Percentiles rank a stretch among this genome's conserved stretches.
Conservation (phyloP, 2,113 vertebrate species). For the Fulica atra region DNA sequence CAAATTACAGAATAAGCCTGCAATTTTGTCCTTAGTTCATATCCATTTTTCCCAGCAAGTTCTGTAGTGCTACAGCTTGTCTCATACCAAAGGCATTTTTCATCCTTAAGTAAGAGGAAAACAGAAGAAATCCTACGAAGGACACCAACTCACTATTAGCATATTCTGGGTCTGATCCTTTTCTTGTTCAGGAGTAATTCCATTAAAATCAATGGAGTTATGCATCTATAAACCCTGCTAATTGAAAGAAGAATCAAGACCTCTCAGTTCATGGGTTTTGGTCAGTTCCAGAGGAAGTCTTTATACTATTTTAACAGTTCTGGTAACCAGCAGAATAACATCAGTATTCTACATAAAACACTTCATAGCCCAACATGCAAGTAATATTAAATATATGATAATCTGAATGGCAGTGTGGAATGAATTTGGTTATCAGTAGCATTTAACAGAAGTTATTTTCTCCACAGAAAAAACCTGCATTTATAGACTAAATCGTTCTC, state of each 20-base stretch:
- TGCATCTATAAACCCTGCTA: neutral
- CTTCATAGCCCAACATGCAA: constrained; percentile 10
- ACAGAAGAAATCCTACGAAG: neutral
- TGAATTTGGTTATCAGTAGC: neutral
- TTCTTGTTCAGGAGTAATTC: constrained; percentile 5
- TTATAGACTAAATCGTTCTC: neutral
- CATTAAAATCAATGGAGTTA: constrained; percentile 47
- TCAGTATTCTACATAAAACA: neutral
- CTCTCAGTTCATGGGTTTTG: neutral
- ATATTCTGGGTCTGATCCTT: neutral
- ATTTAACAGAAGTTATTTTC: neutral
- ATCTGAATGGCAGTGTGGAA: neutral
- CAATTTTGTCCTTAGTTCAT: neutral
- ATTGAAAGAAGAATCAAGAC: constrained; percentile 11
- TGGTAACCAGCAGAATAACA: neutral
- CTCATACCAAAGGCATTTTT: neutral
- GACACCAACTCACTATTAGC: neutral
- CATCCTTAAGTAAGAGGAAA: neutral
- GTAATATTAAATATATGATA: neutral
- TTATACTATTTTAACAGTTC: neutral
- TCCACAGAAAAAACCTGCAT: neutral
- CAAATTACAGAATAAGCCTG: neutral
- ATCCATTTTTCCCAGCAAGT: neutral
- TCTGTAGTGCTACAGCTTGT: neutral
- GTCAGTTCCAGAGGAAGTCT: neutral